Percentiles rank a stretch among this genome's conserved stretches.
Conservation (phyloP, 2,888 invertebrate species). For the Poecilus cupreus region DNA sequence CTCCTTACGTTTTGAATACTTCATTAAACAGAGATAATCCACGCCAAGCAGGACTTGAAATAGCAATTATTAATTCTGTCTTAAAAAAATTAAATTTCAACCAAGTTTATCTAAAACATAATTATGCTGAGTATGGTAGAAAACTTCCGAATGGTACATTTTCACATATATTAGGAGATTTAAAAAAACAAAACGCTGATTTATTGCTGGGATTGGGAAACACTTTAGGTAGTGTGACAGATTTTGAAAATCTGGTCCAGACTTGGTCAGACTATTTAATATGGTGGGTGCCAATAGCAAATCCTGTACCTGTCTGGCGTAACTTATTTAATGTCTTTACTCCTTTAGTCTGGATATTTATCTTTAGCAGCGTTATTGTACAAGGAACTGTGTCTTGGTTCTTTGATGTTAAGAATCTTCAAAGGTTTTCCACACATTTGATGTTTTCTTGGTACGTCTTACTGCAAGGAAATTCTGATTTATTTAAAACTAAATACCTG, state of each 20-base stretch:
- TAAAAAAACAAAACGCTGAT: conserved; percentile 71
- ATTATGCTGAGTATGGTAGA: conserved; percentile 71
- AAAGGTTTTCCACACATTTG: not conserved
- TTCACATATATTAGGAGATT: conserved; percentile 73
- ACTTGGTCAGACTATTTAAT: not conserved
- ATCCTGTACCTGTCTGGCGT: not conserved
- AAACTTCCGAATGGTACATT: conserved; percentile 71
- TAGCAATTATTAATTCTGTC: conserved; percentile 60
- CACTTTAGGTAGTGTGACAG: conserved; percentile 63
- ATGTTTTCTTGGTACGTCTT: not conserved
- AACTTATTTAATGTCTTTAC: conserved; percentile 1
- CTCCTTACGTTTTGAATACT: conserved; percentile 63
- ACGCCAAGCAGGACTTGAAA: conserved; percentile 62
- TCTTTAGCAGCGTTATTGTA: not conserved
- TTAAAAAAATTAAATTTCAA: conserved; percentile 61
- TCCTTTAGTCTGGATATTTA: conserved; percentile 6
- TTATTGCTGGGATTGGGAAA: conserved; percentile 74
- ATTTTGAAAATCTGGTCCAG: not conserved
- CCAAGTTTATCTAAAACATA: conserved; percentile 56
- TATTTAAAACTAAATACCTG: not conserved
- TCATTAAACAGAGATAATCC: not conserved
- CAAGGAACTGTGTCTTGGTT: conserved; percentile 28
- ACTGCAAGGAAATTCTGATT: not conserved
- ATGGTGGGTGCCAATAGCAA: conserved; percentile 39
- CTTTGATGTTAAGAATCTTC: not conserved